Evolutionary conservation across 1,140 invertebrate species (phyloP).

Genomic region (Pantala flavescens): DNA sequence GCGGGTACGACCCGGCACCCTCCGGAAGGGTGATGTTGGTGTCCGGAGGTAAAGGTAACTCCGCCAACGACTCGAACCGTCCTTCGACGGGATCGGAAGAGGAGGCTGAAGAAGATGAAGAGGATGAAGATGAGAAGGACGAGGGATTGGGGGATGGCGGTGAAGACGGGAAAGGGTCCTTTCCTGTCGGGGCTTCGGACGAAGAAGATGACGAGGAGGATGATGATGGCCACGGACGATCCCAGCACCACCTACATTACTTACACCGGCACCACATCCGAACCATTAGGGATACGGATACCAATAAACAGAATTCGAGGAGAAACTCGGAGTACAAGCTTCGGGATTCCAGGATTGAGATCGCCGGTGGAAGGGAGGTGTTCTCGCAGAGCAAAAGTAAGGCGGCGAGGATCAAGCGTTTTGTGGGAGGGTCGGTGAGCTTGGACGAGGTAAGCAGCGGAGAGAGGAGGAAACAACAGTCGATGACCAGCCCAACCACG

Average conservation of each 20-base stretch:
- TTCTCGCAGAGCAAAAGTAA: constrained; percentile 74
- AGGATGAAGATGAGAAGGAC: constrained; percentile 19
- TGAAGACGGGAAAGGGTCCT: constrained; percentile 21
- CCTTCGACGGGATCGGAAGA: constrained; percentile 1
- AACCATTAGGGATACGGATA: not conserved
- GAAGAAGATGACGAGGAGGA: constrained; percentile 33
- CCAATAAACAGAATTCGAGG: not conserved
- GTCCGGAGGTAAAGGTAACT: not conserved
- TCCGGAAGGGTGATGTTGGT: not conserved
- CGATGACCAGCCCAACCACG: not conserved
- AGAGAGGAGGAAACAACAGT: constrained; percentile 15
- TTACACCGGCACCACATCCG: constrained; percentile 7
- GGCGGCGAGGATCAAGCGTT: constrained; percentile 58
- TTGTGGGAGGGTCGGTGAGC: constrained; percentile 36
- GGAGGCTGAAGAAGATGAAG: constrained; percentile 13
- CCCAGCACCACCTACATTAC: constrained; percentile 31
- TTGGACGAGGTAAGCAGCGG: constrained; percentile 38
- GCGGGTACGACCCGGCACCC: constrained; percentile 14
- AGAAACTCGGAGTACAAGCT: constrained; percentile 21
- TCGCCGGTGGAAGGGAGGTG: constrained; percentile 73
- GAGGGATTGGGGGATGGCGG: constrained; percentile 1
- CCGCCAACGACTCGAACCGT: not conserved
- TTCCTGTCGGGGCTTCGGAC: constrained; percentile 33
- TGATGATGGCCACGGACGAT: constrained; percentile 35
- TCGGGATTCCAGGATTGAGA: constrained; percentile 63